Base-by-base conservation (phyloP, 1,140 invertebrate species). In the Trichonephila clavata region DNA sequence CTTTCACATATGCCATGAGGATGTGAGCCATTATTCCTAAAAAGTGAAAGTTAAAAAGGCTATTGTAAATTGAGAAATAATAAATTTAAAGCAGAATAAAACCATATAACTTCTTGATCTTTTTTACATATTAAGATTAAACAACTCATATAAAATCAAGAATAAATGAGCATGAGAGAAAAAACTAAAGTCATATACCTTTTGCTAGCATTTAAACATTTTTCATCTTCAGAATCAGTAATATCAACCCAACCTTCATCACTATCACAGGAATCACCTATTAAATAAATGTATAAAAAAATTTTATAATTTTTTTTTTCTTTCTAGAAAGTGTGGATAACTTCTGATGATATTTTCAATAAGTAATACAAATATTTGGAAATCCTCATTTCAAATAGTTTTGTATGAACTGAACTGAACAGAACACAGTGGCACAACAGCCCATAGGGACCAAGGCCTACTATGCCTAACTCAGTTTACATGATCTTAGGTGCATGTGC, bases 151-250 rank as follows among this genome's bases (percentile, higher is more conserved):
- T 18, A 20, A 20, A 63, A 63, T 18, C 61, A 63, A 20, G 18
- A 18, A 50, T 39, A 39, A 39, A 39, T 1, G 32, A 32, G 1
- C 71, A 60, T 39, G 61, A 59, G 27, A 61, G 5, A 32, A 63
- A 63, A 16, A 71, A 32, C 1, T 8, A 27, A 77, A 77, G 27
- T 77, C 18, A 77, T 13, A 32, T 90, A 90, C 89, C 77, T 80
- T 39, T 16, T 84, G 13, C 24, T 16, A 60, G 24, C 4, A 39
- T 16, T 20, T 8, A 63, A 20, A 63, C 20, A 21, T 81, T 81
- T 88, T 93, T 93, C 92, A 93, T 93, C 92, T 93, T 93, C 92
- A n/a, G 92, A 93, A 27, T 93, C 92, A 8, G 92, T 93, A 6
- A 93, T 39, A 93, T 93, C 92, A 6, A 93, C 86, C 92, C 92